Evolutionary conservation across 2,113 vertebrate species (phyloP).

Genomic region (Colius striatus): DNA sequence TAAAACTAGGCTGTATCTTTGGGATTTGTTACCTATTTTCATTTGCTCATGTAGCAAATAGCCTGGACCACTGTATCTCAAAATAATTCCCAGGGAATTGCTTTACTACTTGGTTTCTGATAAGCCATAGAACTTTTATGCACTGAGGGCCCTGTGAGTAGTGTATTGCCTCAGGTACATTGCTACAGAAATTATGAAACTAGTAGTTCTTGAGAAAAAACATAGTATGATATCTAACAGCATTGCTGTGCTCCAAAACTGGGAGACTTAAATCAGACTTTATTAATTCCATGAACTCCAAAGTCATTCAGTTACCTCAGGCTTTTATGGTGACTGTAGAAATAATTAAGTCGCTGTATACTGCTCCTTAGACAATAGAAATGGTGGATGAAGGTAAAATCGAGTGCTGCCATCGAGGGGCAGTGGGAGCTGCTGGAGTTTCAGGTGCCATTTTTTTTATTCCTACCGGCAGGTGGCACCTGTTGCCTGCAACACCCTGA

Average conservation of each 20-base stretch:
- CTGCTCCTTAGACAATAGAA: background rate
- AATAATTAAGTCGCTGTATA: background rate
- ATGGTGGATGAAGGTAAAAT: background rate
- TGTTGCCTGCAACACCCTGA: background rate
- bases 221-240: background rate
- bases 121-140: background rate
- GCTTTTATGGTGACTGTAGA: background rate
- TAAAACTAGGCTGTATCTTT: background rate
- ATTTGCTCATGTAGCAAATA: background rate
- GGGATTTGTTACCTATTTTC: rapidly evolving
- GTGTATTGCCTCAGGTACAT: background rate
- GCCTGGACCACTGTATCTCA: background rate
- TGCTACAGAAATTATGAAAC: background rate
- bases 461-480: background rate
- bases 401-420: background rate
- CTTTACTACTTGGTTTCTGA: background rate
- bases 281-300: background rate
- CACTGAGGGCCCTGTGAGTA: background rate
- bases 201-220: background rate
- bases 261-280: background rate
- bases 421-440: background rate
- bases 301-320: background rate
- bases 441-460: background rate
- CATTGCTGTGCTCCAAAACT: background rate
- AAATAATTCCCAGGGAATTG: background rate